phyloP scores from a whole-genome alignment of 1,140 invertebrate genomes.

The Venustaconcha ellipsiformis region DNA sequence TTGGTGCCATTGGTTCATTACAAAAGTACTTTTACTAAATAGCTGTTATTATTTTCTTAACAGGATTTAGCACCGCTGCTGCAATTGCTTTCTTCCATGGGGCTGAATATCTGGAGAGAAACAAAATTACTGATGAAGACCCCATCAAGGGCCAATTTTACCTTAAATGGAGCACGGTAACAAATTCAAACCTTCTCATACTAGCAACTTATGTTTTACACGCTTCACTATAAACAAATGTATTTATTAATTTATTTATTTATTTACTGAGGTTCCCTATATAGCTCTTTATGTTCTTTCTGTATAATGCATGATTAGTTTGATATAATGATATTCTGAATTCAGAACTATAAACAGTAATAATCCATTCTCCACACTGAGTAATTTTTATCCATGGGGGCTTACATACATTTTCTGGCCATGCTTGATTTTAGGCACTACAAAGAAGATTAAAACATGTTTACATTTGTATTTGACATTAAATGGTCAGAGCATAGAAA shows the following conservation, averaged over 20 bases:
- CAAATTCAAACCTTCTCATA: background rate
- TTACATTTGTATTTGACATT: too few species aligned
- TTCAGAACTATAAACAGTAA: background rate
- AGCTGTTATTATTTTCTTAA: constrained; percentile 12
- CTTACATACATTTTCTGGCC: too few species aligned
- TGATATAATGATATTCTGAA: background rate
- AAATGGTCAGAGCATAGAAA: too few species aligned
- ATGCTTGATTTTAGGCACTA: too few species aligned
- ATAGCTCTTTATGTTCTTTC: background rate
- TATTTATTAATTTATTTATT: background rate
- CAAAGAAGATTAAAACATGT: too few species aligned
- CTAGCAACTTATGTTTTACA: background rate
- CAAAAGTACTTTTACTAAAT: background rate
- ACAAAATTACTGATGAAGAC: constrained; percentile 48
- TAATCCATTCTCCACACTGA: too few species aligned
- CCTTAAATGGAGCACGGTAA: constrained; percentile 44
- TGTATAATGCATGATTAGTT: background rate
- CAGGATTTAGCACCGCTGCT: constrained; percentile 58
- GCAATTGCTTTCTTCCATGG: constrained; percentile 65
- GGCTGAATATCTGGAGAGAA: constrained; percentile 62
- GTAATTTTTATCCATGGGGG: too few species aligned
- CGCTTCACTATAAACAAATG: background rate
- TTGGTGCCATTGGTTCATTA: too few species aligned
- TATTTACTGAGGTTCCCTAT: background rate
- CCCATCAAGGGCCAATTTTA: constrained; percentile 35